These are phyloP conservation scores for Drosophila chauvacae DNA, from an alignment of 1,140 invertebrate genomes.

Conservation along the genomic window DNA sequence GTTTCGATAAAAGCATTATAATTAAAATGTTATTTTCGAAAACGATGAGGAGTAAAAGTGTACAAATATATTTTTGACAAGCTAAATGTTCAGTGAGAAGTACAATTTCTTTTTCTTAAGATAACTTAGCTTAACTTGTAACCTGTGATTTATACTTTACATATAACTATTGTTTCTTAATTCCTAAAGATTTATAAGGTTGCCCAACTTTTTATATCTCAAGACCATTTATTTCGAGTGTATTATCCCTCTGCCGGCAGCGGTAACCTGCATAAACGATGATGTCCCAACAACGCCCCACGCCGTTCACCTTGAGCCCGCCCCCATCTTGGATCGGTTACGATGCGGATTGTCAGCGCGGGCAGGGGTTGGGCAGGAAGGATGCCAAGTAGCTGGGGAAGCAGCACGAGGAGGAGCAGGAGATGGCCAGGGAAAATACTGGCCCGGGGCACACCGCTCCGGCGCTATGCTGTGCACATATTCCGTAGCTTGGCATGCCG, in stretches of 20 bases:
- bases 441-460: conserved; percentile 19
- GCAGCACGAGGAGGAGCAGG: neutral
- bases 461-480: conserved; percentile 31
- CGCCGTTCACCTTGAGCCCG: conserved; percentile 36
- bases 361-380: neutral
- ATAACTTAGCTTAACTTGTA: neutral
- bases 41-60: fast-evolving
- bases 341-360: conserved; percentile 28
- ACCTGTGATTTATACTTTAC: neutral
- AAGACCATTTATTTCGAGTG: conserved; percentile 1
- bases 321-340: conserved; percentile 37
- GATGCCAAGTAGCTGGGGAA: neutral
- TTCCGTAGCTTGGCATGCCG: conserved; percentile 67
- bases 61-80: neutral
- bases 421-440: conserved; percentile 14
- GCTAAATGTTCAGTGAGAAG: neutral
- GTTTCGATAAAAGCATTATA: fast-evolving
- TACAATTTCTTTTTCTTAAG: neutral
- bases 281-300: conserved; percentile 13
- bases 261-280: conserved; percentile 22
- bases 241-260: neutral
- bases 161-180: neutral
- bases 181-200: neutral
- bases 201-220: neutral
- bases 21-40: neutral